Conservation (phyloP, 2,888 invertebrate species). For the Drosophila kuntzei region DNA sequence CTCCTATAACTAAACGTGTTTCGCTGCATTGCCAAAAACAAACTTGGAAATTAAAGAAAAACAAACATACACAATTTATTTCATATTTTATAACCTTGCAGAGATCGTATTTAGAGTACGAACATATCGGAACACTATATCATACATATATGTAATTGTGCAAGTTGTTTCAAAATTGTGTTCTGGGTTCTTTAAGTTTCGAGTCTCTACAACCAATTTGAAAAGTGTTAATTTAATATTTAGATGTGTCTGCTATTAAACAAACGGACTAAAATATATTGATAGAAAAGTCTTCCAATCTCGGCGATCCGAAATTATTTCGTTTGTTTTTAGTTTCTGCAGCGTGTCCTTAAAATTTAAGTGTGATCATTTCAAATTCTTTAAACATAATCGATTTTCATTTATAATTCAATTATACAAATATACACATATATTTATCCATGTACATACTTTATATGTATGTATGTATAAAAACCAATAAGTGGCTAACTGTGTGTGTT, state of each 20-base stretch:
- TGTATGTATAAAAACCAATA: slow-evolving; percentile 31
- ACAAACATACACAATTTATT: slow-evolving; percentile 14
- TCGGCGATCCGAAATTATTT: slow-evolving; percentile 32
- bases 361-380: slow-evolving; percentile 18
- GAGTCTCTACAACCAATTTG: slow-evolving; percentile 38
- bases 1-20: slow-evolving; percentile 39
- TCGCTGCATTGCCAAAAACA: slow-evolving; percentile 7
- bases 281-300: slow-evolving; percentile 5
- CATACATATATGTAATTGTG: not conserved
- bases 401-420: slow-evolving; percentile 33
- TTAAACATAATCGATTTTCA: slow-evolving; percentile 30
- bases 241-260: not conserved
- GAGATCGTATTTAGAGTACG: slow-evolving; percentile 9
- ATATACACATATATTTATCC: slow-evolving; percentile 29
- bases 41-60: slow-evolving; percentile 27
- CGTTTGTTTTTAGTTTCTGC: slow-evolving; percentile 15
- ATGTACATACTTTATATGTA: not conserved
- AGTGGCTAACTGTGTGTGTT: slow-evolving; percentile 5
- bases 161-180: not conserved
- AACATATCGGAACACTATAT: slow-evolving; percentile 10
- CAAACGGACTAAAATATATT: slow-evolving; percentile 16
- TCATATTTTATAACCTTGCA: slow-evolving; percentile 20
- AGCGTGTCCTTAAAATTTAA: slow-evolving; percentile 30
- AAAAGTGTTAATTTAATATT: slow-evolving; percentile 6
- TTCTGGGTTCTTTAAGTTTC: too few relatives aligned